Evolutionary conservation across 92 coral and sea anemone genomes (phyloP).

Genomic region (Desmophyllum pertusum): DNA sequence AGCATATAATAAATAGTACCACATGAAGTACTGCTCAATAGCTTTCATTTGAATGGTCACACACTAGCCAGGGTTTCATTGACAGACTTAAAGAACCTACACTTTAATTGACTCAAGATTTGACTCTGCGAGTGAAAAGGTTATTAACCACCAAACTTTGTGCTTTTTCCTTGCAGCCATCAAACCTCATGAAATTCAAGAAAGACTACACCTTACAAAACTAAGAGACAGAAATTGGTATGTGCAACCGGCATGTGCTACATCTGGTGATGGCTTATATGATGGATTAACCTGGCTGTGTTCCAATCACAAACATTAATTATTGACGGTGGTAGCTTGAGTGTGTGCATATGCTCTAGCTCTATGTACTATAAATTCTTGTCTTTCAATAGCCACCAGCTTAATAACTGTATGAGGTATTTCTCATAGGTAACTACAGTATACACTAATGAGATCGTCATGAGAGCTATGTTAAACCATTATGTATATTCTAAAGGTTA

Average conservation of each 20-base stretch:
- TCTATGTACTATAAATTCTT: conserved; percentile 21
- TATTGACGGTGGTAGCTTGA: not conserved
- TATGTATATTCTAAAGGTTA: not conserved
- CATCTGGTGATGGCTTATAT: conserved; percentile 96
- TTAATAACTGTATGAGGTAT: conserved; percentile 1
- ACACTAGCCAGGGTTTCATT: too few relatives aligned
- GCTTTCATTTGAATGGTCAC: too few relatives aligned
- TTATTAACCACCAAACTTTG: not conserved
- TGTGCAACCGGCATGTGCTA: conserved; percentile 98
- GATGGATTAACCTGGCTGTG: conserved; percentile 97
- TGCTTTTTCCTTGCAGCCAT: conserved; percentile 65
- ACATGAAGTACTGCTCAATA: too few relatives aligned
- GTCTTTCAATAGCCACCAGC: conserved; percentile 21
- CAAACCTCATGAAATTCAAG: conserved; percentile 96
- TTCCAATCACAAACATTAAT: conserved; percentile 66
- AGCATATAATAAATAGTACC: too few relatives aligned
- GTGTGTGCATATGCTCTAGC: conserved; percentile 10
- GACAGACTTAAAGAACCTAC: too few relatives aligned
- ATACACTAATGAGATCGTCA: not conserved
- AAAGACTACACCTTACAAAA: conserved; percentile 78
- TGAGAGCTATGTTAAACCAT: not conserved
- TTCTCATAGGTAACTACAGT: not conserved
- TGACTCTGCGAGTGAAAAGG: not conserved
- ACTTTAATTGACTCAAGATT: not conserved
- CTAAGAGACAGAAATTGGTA: conserved; percentile 95